phyloP scores from a whole-genome alignment of 2,888 invertebrate genomes.

The Odontocerum albicorne region DNA sequence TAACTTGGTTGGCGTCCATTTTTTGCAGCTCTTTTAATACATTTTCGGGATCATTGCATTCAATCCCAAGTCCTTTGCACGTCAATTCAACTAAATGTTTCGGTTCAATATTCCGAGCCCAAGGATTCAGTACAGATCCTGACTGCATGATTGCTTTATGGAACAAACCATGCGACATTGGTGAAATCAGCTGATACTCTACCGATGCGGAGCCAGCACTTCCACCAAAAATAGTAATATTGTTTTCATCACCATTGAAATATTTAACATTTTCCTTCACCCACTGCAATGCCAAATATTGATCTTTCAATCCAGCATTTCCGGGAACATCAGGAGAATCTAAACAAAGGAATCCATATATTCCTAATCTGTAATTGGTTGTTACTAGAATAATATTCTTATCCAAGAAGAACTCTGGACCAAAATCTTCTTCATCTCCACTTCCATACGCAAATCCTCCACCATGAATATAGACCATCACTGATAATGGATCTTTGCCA shows the following conservation, averaged over 20 bases:
- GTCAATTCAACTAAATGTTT: too few species aligned
- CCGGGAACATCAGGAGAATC: slow-evolving; percentile 27
- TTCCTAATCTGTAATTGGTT: slow-evolving; percentile 40
- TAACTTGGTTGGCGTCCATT: slow-evolving; percentile 42
- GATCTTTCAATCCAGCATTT: slow-evolving; percentile 30
- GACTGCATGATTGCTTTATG: slow-evolving; percentile 29
- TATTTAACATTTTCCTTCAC: slow-evolving; percentile 23
- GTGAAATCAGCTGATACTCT: slow-evolving; percentile 26
- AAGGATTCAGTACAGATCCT: slow-evolving; percentile 26
- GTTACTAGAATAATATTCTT: slow-evolving; percentile 39
- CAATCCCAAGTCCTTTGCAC: neutral
- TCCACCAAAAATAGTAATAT: slow-evolving; percentile 29
- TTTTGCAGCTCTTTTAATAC: slow-evolving; percentile 5
- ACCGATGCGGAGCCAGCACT: slow-evolving; percentile 31
- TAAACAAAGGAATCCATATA: slow-evolving; percentile 37
- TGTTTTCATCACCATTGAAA: slow-evolving; percentile 27
- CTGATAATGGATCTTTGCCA: slow-evolving; percentile 3
- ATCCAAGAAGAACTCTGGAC: slow-evolving; percentile 38
- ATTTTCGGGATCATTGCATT: neutral
- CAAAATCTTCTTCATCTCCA: slow-evolving; percentile 33
- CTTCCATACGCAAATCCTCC: slow-evolving; percentile 39
- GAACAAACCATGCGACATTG: slow-evolving; percentile 26
- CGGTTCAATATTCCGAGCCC: too few species aligned
- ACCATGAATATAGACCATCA: slow-evolving; percentile 39
- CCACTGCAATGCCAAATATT: slow-evolving; percentile 30